Conservation (phyloP, 2,113 vertebrate genomes). For the Pterocles orientalis region DNA sequence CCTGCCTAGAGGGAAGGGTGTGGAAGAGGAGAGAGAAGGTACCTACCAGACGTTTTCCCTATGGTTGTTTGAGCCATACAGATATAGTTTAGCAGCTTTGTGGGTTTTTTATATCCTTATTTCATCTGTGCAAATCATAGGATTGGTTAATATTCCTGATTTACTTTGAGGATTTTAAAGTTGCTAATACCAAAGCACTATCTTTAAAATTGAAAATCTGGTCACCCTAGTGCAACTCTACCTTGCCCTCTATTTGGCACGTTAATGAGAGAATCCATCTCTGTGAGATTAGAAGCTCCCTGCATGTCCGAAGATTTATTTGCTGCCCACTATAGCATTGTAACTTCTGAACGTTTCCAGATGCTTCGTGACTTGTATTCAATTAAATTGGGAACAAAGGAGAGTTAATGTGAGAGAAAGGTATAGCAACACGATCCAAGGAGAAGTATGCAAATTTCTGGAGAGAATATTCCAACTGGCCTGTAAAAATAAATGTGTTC, state of each 20-base stretch:
- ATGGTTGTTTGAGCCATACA: background rate
- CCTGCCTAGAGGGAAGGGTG: background rate
- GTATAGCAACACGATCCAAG: background rate
- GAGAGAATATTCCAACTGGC: background rate
- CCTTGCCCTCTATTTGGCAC: background rate
- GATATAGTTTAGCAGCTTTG: background rate
- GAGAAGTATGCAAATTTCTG: background rate
- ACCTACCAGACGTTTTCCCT: background rate
- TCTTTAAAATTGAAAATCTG: background rate
- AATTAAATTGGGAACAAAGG: background rate
- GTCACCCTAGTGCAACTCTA: background rate
- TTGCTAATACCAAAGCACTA: background rate
- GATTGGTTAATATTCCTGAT: background rate
- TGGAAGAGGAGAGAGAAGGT: background rate
- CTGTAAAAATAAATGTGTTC: background rate
- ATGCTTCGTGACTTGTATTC: background rate
- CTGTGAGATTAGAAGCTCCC: background rate
- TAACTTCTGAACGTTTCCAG: background rate
- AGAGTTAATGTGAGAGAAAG: background rate
- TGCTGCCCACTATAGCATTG: background rate
- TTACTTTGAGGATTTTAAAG: background rate
- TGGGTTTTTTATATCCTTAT: background rate
- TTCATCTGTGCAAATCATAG: background rate
- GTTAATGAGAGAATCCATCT: background rate
- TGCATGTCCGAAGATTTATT: background rate